Conservation (phyloP, 2,113 vertebrate species). For the Dissostichus mawsoni region DNA sequence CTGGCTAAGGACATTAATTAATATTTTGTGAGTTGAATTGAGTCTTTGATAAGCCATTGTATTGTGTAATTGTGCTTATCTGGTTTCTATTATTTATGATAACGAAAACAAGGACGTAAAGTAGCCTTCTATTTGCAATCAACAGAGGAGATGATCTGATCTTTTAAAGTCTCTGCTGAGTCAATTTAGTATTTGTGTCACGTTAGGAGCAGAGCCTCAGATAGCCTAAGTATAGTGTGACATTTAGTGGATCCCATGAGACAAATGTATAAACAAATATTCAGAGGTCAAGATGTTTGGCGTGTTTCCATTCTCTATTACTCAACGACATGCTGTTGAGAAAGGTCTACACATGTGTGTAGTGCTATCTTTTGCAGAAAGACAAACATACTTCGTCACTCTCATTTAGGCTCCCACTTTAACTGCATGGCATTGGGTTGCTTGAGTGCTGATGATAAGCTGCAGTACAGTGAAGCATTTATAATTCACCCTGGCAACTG, state of each 20-base stretch:
- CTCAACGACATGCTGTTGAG: conserved; percentile 12
- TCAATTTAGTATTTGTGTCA: conserved; percentile 17
- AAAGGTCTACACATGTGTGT: conserved; percentile 1
- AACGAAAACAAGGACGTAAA: neutral
- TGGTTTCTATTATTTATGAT: conserved; percentile 5
- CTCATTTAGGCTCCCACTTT: conserved; percentile 47
- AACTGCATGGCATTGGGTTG: conserved; percentile 48
- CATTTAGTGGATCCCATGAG: conserved; percentile 38
- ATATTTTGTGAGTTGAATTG: conserved; percentile 25
- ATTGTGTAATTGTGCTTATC: conserved; percentile 12
- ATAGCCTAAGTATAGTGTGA: conserved; percentile 18
- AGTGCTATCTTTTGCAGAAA: conserved; percentile 25
- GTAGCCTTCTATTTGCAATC: neutral
- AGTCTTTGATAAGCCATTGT: conserved; percentile 19
- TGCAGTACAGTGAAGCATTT: conserved; percentile 37
- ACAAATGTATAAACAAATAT: conserved; percentile 27
- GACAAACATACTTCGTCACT: conserved; percentile 37
- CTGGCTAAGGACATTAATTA: conserved; percentile 1
- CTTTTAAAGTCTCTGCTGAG: neutral
- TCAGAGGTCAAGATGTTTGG: conserved; percentile 20
- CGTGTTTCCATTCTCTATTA: conserved; percentile 37
- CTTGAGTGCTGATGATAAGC: conserved; percentile 49
- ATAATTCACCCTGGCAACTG: conserved; percentile 61
- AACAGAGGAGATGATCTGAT: neutral
- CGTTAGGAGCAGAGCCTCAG: conserved; percentile 12